Base-by-base conservation (phyloP, 2,113 vertebrate genomes). In the Myxocyprinus asiaticus region DNA sequence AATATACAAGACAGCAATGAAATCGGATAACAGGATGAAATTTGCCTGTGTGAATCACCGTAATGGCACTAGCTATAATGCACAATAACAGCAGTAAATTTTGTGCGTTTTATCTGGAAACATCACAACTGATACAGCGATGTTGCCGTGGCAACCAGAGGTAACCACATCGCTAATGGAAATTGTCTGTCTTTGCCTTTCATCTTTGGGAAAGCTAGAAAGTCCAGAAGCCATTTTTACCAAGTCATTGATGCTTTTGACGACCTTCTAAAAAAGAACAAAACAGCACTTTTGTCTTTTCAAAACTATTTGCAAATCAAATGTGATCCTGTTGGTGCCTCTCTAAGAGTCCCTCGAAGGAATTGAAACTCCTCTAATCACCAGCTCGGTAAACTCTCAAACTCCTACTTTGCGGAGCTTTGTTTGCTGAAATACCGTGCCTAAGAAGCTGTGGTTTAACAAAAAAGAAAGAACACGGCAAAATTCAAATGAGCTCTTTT, bases 281-380 rank as follows among this genome's bases (percentile, higher is more conserved):
- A 87, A 65, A 70, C 59, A 56, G 80, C 61, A 70, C 53, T 61
- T 83, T 88, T 89, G 83, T 81, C 87, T 88, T 85, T 51, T 44
- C 22, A 81, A 85, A 87, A 87, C 79, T 85, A 75, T 91, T 86
- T 88, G 71, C 83, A 86, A 88, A 91, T 84, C 43, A 89, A 87
- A 88, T 71, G 67, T 82, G 62, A 63, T 81, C 80, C 78, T 4
- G 43, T 79, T 78, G 84, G 72, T 47, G 70, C 14, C 55, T 79
- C 78, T 68, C 56, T 62, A 53, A 62, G 74, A 33, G 73, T 76
- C 72, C 82, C 73, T 62, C 22, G 22, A 56, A 64, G 76, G 81
- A 86, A 87, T 69, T 48, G 70, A 58, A 82, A 48, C 62, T 65
- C 79, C 33, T 77, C 33, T 78, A 78, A 82, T 82, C 59, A 79